Base-by-base conservation (phyloP, 2,797 vertebrate genomes). In the Hozukius guyotensis region DNA sequence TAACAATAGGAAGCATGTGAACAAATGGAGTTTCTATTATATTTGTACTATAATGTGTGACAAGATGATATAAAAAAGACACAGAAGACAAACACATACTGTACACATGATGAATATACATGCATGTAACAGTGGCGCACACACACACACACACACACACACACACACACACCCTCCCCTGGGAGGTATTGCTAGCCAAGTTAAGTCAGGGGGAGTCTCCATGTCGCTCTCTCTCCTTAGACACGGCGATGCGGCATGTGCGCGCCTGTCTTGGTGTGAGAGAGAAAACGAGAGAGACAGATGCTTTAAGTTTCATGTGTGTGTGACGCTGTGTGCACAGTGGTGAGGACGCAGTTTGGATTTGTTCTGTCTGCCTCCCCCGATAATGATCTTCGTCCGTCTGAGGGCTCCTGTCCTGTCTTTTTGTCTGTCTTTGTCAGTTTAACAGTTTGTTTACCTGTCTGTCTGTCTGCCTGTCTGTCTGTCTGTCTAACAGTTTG, bases 291-390 rank as follows among this genome's bases (percentile, higher is more conserved):
- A 85, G 68, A 66, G 57, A 59, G 73, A 80, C 86, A 61, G 77
- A 84, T 82, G 75, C 74, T 78, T 69, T 57, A 34, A 34, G 63
- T 88, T 56, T 68, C 11, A 4, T 32, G 74, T 72, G 55, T 62
- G 64, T 76, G 64, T 36, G 57, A 60, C 10, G 10, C 36, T 62
- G 36, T 60, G 4, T 59, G 5, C 12, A 55, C 14, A 61, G 8
- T 20, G 69, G 42, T 34, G 69, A 75, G 61, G 63, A 77, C 32
- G 4, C 11, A 22, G 60, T 67, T 60, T 5, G 13, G 66, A 82
- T 71, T 68, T 63, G n/a, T 22, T 55, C 75, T 24, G n/a, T 66
- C 75, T 69, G 27, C 31, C 55, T 67, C 18, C 32, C 36, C 11
- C 9, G 46, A 65, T 72, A 25, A 74, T 6, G 36, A 72, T 71